Evolutionary conservation across 2,797 vertebrate genomes (phyloP).

Genomic region (Capromys pilorides): DNA sequence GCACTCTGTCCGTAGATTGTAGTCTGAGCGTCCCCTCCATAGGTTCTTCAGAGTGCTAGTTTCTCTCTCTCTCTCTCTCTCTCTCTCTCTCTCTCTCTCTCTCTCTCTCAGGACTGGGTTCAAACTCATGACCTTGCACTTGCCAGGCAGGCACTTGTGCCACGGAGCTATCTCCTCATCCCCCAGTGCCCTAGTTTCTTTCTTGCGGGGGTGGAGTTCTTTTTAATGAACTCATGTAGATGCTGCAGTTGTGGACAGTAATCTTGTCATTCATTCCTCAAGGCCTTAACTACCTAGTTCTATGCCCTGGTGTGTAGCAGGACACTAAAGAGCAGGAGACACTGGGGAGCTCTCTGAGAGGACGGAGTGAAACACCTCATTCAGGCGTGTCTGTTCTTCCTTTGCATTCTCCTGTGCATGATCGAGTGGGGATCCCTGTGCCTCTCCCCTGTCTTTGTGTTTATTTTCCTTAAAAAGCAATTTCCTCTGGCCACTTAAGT

Average conservation of each 20-base stretch:
- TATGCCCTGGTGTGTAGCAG: background rate
- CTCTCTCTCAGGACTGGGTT: too few relatives aligned
- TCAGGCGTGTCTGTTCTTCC: background rate
- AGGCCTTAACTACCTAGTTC: background rate
- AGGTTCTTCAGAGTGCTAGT: background rate
- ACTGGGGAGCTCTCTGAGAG: background rate
- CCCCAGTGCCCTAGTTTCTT: slow-evolving; percentile 18
- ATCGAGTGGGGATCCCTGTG: background rate
- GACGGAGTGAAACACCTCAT: background rate
- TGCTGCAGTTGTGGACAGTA: background rate
- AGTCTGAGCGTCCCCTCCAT: background rate
- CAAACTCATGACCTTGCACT: too few relatives aligned
- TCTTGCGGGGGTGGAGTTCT: background rate
- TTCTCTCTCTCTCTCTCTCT: too few relatives aligned
- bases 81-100: too few relatives aligned
- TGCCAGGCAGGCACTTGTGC: too few relatives aligned
- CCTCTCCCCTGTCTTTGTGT: background rate
- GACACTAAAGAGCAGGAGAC: background rate
- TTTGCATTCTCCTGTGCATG: background rate
- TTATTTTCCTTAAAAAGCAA: slow-evolving; percentile 49
- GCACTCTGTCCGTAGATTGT: background rate
- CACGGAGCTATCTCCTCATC: too few relatives aligned
- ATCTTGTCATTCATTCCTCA: slow-evolving; percentile 24
- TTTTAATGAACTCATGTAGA: background rate
- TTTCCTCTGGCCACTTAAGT: slow-evolving; percentile 14